Base-by-base conservation (phyloP, 2,113 vertebrate genomes). In the Corythornis madagascariensis region DNA sequence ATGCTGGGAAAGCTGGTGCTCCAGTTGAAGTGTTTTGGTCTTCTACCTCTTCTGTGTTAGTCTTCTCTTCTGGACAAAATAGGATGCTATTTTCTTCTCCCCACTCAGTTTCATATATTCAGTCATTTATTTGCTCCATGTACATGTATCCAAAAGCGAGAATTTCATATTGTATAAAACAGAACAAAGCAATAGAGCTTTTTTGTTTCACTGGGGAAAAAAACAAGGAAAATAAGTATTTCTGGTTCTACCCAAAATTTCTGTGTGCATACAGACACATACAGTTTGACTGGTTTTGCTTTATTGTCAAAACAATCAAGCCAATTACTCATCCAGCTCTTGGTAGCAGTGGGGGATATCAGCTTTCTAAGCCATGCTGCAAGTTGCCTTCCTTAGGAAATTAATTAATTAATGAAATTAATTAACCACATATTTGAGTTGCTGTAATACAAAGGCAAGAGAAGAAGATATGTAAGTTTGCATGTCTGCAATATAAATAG, bases 391-490 rank as follows among this genome's bases (percentile, higher is more conserved):
- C 88, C 81, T 86, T 88, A 90, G 80, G 74, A 88, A 71, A 83
- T 94, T 76, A 80, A 86, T 93, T 71, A 89, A 86, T 59, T 88
- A 50, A 50, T 24, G 22, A 50, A 50, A 50, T 50, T 25, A 50
- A 56, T 43, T 91, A 89, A 78, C 67, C 73, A 45, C 76, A 87
- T 63, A 79, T 91, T 89, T 84, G 59, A 86, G 91, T 57, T 90
- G 73, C 57, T 81, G 33, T 85, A 88, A 89, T 91, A 92, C 92
- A 94, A 94, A 96, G 90, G 81, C 78, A 89, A 92, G 89, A 86
- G 82, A 52, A 92, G 82, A 76, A 87, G 75, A 86, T 63, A 55
- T 7, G 73, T 94, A 91, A 95, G 84, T 83, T 69, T 80, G 71
- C 70, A 80, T 4, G 3, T 86, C 92, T 92, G 74, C 57, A 83